Base-by-base conservation (phyloP, 2,888 invertebrate genomes). In the Bibio marci region DNA sequence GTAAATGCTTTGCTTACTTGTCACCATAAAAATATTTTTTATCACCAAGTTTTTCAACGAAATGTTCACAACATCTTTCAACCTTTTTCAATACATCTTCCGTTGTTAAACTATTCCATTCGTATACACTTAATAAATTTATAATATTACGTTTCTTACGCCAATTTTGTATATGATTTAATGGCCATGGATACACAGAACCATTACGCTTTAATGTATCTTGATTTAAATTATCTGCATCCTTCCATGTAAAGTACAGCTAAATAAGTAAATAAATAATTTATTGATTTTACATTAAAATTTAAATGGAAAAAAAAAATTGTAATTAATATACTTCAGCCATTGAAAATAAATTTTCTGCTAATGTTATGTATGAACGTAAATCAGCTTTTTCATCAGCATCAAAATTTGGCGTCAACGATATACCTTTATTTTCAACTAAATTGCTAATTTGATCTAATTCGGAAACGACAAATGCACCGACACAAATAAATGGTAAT, bases 161-260 rank as follows among this genome's bases (percentile, higher is more conserved):
- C 59, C 79, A 73, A 2, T 86, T 88, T 52, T 92, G 73, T 27
- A 90, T 62, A 53, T 73, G 66, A 54, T 82, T 86, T 4, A 97
- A 61, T 0, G 97, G 97, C 83, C 91, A 97, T 0, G 91, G 87
- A 63, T 87, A 90, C 3, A 87, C 85, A 0, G 82, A 82, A 1
- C 91, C 86, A 59, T 88, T 83, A 6, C 95, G 70, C 0, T 74
- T 71, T 43, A 76, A 77, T 0, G 95, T 95, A 2, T 91, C 79
- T 43, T 78, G 72, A 41, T 76, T 73, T 48, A 80, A 80, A 0
- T 88, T 88, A 36, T 73, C 70, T 36, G 74, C 69, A 55, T 91
- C 82, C 40, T 80, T 65, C 83, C 94, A 95, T 34, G 85, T 82
- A 44, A 92, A 71, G 59, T 87, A 92, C 17, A 82, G 66, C 77